phyloP scores from a whole-genome alignment of 2,797 vertebrate species.

The Protosalanx chinensis region DNA sequence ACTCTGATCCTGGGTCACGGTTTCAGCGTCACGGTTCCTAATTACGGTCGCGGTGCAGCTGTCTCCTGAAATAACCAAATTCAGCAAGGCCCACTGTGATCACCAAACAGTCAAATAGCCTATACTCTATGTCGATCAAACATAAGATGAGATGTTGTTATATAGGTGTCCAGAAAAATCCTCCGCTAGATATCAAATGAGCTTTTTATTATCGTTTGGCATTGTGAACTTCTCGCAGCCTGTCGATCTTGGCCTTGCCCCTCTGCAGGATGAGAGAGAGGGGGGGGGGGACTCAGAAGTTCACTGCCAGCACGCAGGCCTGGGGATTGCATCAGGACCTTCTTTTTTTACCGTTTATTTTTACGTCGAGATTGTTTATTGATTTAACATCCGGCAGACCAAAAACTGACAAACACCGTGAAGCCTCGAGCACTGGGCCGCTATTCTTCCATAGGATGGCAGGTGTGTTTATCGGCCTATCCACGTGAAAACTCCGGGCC shows the following conservation, averaged over 20 bases:
- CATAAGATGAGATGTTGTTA: not conserved
- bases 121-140: not conserved
- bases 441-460: conserved; percentile 50
- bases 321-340: conserved; percentile 49
- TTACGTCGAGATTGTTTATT: conserved; percentile 60
- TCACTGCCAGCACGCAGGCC: conserved; percentile 51
- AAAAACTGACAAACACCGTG: conserved; percentile 56
- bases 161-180: not conserved
- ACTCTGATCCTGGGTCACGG: too few relatives aligned
- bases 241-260: conserved; percentile 26
- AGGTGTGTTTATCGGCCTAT: conserved; percentile 75
- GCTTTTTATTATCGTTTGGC: not conserved
- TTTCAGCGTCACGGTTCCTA: too few relatives aligned
- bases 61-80: too few relatives aligned
- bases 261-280: conserved; percentile 43
- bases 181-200: not conserved
- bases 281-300: conserved; percentile 35
- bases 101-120: not conserved
- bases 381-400: conserved; percentile 63
- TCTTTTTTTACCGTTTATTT: conserved; percentile 31
- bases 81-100: too few relatives aligned
- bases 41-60: too few relatives aligned
- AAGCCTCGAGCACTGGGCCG: conserved; percentile 25
- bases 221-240: conserved; percentile 5
- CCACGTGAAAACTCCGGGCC: conserved; percentile 43